phyloP scores from a whole-genome alignment of 2,797 vertebrate genomes.

The Molossus molossus region DNA sequence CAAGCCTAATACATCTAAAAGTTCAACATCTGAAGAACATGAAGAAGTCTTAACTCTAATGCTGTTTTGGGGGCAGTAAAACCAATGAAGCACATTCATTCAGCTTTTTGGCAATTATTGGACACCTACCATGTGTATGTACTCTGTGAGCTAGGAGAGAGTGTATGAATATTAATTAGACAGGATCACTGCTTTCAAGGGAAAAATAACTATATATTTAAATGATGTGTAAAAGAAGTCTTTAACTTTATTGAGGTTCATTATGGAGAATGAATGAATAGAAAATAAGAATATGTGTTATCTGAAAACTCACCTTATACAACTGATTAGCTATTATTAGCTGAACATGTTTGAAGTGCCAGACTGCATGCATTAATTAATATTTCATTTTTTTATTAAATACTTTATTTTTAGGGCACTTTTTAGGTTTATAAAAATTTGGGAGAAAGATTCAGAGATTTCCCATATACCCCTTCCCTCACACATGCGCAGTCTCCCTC shows the following conservation, averaged over 20 bases:
- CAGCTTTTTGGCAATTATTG: neutral
- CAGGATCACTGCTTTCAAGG: neutral
- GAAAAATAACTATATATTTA: neutral
- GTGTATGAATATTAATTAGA: neutral
- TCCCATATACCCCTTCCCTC: neutral
- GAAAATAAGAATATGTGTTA: neutral
- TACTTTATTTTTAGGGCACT: neutral
- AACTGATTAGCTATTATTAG: neutral
- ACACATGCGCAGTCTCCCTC: neutral
- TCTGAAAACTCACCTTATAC: neutral
- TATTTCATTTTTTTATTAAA: neutral
- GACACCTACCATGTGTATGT: neutral
- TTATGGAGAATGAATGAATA: slow-evolving; percentile 9
- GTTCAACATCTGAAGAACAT: neutral
- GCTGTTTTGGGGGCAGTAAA: neutral
- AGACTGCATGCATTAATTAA: neutral
- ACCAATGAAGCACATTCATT: neutral
- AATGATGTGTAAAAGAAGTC: neutral
- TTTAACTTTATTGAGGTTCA: neutral
- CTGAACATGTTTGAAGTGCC: neutral
- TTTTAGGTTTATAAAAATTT: neutral
- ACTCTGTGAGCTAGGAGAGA: neutral
- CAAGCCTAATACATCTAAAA: neutral
- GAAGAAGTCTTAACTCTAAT: neutral
- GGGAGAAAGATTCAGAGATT: too few relatives aligned